Conservation (phyloP, 2,888 invertebrate species). For the Sarcophaga variegata region DNA sequence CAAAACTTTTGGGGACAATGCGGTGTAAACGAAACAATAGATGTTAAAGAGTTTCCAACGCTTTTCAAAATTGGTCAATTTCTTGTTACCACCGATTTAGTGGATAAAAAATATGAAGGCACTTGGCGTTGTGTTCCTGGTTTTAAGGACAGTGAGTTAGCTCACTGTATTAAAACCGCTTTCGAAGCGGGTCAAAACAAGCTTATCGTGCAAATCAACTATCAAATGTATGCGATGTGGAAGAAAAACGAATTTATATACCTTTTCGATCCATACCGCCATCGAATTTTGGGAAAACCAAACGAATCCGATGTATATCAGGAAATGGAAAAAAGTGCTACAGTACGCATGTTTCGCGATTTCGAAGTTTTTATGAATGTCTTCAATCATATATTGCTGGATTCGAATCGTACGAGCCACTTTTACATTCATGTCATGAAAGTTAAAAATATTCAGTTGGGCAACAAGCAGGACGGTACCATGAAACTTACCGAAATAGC, state of each 20-base stretch:
- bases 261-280: constrained; percentile 79
- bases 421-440: constrained; percentile 76
- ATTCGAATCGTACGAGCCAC: constrained; percentile 75
- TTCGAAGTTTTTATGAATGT: constrained; percentile 76
- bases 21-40: constrained; percentile 71
- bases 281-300: constrained; percentile 74
- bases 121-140: constrained; percentile 79
- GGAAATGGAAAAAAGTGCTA: constrained; percentile 73
- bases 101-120: constrained; percentile 72
- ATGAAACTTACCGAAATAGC: constrained; percentile 38
- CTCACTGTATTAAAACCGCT: constrained; percentile 72
- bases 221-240: constrained; percentile 79
- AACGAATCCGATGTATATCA: constrained; percentile 53
- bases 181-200: constrained; percentile 73
- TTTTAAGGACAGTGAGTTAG: constrained; percentile 75
- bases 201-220: constrained; percentile 78
- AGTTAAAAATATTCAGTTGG: constrained; percentile 61
- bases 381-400: constrained; percentile 77
- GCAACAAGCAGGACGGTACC: constrained; percentile 52
- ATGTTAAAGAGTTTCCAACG: constrained; percentile 76
- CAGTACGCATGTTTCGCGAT: constrained; percentile 77
- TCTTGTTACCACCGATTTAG: constrained; percentile 73
- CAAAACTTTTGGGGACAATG: constrained; percentile 77
- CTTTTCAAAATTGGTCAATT: constrained; percentile 78
- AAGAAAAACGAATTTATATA: constrained; percentile 77